These are phyloP conservation scores for Trachemys scripta DNA, from an alignment of 2,113 vertebrate genomes.

Conservation along the genomic window DNA sequence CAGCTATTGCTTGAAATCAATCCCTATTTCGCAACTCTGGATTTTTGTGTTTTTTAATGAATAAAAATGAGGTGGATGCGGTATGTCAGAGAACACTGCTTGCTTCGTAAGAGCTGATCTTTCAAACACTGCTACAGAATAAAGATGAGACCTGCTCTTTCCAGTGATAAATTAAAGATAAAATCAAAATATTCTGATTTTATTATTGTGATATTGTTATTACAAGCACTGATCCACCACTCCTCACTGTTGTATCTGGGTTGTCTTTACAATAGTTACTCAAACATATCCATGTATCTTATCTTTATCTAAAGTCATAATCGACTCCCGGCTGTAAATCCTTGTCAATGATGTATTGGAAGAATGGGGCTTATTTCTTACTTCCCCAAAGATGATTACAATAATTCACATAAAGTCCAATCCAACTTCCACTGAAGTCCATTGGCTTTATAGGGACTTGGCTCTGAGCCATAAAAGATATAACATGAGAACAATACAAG, in stretches of 20 bases:
- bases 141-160: neutral
- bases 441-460: neutral
- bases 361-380: neutral
- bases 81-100: neutral
- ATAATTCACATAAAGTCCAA: neutral
- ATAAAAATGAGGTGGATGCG: rapidly evolving
- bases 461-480: neutral
- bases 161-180: rapidly evolving
- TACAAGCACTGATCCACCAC: neutral
- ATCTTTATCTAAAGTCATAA: neutral
- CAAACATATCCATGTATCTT: neutral
- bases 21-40: neutral
- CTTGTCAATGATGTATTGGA: rapidly evolving
- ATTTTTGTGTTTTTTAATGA: neutral
- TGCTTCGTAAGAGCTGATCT: neutral
- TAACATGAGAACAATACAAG: neutral
- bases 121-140: neutral
- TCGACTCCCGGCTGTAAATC: neutral
- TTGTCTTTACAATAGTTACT: rapidly evolving
- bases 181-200: neutral
- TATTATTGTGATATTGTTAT: neutral
- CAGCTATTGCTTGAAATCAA: neutral
- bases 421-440: neutral
- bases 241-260: neutral
- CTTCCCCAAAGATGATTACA: neutral